Evolutionary conservation across 2,113 vertebrate species (phyloP), one percentile per base, ranked within the genome.

Genomic region (Rousettus leschenaultii): DNA sequence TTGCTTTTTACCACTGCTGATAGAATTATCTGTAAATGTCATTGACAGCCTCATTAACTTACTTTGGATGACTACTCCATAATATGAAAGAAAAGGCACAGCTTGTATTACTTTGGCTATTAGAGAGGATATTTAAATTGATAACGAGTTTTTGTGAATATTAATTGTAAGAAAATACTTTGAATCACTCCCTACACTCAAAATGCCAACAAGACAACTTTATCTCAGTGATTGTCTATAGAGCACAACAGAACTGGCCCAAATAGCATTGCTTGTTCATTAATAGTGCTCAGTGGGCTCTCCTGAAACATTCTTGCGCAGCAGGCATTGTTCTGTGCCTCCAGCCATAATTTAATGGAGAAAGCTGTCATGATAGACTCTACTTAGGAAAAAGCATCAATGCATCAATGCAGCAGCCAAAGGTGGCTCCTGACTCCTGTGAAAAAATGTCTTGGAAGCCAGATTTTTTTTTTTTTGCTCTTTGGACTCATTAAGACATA

Each of bases 181-280:
- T 91, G n/a, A 93, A 71, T 97, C 12, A 53, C 13, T 86, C 9
- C 38, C 10, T 80, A 19, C 0, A 21, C 26, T 95, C 21, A 91
- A 82, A 94, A 92, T 93, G 73, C 26, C 86, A 97, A 86, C 40
- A 92, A 96, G 53, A 86, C 71, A 96, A 91, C 55, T 95, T 93
- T 75, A 84, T 94, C 16, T 14, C 28, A 68, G 40, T 89, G 38
- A 87, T 57, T 91, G 6, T 77, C 63, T 83, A 59, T 2, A 33
- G 35, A 86, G 7, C 51, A 14, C 65, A 93, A 33, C 13, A 93
- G 35, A 97, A 77, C 51, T 93, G 82, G 66, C 35, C 68, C 66
- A 89, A 89, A 79, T 95, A 73, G 16, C 66, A 83, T 33, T n/a
- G 8, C 43, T 78, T 78, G 11, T 89, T 96, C 82, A 91, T 96